These are phyloP conservation scores for Venustaconcha ellipsiformis DNA, from an alignment of 1,140 invertebrate species.

Conservation along the genomic window DNA sequence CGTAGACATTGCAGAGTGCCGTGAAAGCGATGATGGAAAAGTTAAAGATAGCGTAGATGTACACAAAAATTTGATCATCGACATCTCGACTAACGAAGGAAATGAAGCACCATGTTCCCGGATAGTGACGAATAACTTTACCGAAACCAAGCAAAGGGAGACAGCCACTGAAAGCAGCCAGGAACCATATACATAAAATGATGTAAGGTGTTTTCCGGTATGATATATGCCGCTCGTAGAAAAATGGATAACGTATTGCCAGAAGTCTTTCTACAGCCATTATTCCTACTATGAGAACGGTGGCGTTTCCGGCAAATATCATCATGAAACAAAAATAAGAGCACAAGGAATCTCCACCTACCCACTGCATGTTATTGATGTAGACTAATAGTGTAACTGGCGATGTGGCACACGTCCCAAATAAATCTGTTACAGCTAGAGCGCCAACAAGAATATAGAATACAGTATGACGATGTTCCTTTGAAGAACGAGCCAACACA, in stretches of 20 bases:
- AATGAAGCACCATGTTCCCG: constrained; percentile 70
- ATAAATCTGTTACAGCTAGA: constrained; percentile 52
- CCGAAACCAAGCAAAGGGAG: constrained; percentile 67
- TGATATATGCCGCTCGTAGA: constrained; percentile 60
- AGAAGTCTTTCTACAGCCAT: constrained; percentile 68
- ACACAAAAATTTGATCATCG: constrained; percentile 45
- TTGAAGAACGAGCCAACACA: constrained; percentile 43
- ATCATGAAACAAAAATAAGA: constrained; percentile 67
- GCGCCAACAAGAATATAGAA: constrained; percentile 56
- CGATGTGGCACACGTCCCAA: constrained; percentile 51
- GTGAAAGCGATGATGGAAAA: constrained; percentile 57
- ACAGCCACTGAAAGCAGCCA: constrained; percentile 52
- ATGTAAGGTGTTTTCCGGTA: constrained; percentile 49
- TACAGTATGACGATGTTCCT: constrained; percentile 43
- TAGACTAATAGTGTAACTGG: constrained; percentile 59
- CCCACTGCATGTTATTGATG: constrained; percentile 47
- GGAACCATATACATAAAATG: constrained; percentile 52
- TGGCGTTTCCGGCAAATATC: constrained; percentile 65
- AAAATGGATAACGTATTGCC: constrained; percentile 65
- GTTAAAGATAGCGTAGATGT: constrained; percentile 56
- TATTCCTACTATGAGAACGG: constrained; percentile 64
- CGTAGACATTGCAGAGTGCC: constrained; percentile 57
- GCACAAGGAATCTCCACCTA: constrained; percentile 55
- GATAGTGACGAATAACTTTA: constrained; percentile 59
- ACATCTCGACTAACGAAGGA: constrained; percentile 49